Evolutionary conservation across 1,140 invertebrate species (phyloP).

Genomic region (Trachelipus rathkii): DNA sequence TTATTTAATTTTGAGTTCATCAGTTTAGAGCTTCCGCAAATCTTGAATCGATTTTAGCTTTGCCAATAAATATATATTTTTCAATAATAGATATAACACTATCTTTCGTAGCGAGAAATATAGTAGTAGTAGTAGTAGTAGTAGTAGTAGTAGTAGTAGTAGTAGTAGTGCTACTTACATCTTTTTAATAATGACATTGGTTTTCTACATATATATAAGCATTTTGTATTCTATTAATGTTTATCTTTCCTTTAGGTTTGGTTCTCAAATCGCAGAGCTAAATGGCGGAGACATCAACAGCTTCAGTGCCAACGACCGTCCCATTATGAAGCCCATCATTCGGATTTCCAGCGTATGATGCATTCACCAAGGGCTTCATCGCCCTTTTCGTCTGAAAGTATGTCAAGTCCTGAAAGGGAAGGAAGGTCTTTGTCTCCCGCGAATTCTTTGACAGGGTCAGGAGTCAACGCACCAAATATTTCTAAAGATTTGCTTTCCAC

Average conservation of each 20-base stretch:
- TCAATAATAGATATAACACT: too few relatives aligned
- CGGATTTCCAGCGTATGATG: background rate
- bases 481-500: background rate
- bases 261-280: slow-evolving; percentile 97
- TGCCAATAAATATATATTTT: too few relatives aligned
- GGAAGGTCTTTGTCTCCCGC: background rate
- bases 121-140: too few relatives aligned
- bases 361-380: slow-evolving; percentile 37
- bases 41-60: too few relatives aligned
- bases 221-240: too few relatives aligned
- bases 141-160: too few relatives aligned
- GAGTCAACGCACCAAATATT: background rate
- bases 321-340: slow-evolving; percentile 49
- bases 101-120: too few relatives aligned
- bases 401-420: slow-evolving; percentile 35
- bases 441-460: background rate
- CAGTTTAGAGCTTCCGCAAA: too few relatives aligned
- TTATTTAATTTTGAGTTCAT: too few relatives aligned
- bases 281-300: slow-evolving; percentile 90
- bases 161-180: too few relatives aligned
- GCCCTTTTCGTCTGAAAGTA: slow-evolving; percentile 31
- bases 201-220: too few relatives aligned
- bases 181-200: too few relatives aligned
- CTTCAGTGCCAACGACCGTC: slow-evolving; percentile 80
- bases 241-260: slow-evolving; percentile 72